Evolutionary conservation across 2,888 invertebrate genomes (phyloP).

Genomic region (Epinotia nisella): DNA sequence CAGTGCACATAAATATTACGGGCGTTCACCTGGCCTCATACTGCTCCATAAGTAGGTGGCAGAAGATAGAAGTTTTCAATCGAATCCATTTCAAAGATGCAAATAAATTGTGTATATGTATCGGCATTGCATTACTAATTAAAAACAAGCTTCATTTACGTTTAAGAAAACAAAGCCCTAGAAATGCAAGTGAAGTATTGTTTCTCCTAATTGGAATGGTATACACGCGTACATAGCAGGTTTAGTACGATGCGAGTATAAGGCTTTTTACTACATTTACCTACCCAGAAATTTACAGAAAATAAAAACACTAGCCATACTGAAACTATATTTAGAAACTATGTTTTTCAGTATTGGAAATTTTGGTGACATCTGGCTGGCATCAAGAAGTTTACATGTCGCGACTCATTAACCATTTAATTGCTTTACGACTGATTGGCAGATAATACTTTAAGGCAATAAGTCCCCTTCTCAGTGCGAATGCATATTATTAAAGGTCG

Average conservation of each 20-base stretch:
- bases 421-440: too few species aligned
- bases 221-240: neutral
- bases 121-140: neutral
- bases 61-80: neutral
- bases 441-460: too few species aligned
- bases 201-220: neutral
- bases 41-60: neutral
- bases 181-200: neutral
- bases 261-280: too few species aligned
- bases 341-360: too few species aligned
- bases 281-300: too few species aligned
- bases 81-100: neutral
- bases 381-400: too few species aligned
- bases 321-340: too few species aligned
- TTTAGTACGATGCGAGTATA: neutral
- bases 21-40: slow-evolving; percentile 32
- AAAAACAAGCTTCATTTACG: neutral
- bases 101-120: neutral
- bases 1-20: slow-evolving; percentile 36
- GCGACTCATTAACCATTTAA: too few species aligned
- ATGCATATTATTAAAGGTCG: too few species aligned
- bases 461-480: too few species aligned
- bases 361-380: too few species aligned
- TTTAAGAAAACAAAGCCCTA: neutral
- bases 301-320: too few species aligned